Conservation (phyloP, 2,113 vertebrate species). For the Nansenia antarctica region DNA sequence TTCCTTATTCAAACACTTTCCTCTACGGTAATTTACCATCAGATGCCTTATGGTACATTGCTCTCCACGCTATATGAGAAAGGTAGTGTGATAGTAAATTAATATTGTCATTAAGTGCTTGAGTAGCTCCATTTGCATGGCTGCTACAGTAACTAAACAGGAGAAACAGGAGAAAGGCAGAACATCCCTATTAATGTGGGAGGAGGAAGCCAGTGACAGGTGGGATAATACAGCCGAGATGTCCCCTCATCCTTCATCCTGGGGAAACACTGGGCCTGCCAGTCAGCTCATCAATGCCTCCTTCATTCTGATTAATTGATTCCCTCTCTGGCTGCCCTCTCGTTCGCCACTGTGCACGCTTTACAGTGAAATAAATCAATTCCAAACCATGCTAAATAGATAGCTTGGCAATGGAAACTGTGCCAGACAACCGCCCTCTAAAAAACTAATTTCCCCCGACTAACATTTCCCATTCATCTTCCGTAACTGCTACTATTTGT, state of each 20-base stretch:
- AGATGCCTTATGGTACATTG: background rate
- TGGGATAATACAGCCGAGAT: conserved; percentile 23
- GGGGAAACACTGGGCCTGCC: conserved; percentile 23
- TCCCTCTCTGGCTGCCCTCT: background rate
- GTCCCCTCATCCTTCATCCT: conserved; percentile 27
- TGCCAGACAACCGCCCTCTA: conserved; percentile 1
- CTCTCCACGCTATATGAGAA: background rate
- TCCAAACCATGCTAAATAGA: conserved; percentile 11
- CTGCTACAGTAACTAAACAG: conserved; percentile 17
- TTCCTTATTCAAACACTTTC: too few species aligned
- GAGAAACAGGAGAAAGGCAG: conserved; percentile 38
- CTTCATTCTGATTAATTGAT: conserved; percentile 13
- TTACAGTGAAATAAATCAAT: conserved; percentile 15
- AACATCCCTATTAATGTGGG: conserved; percentile 38
- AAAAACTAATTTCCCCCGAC: conserved; percentile 15
- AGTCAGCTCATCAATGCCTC: conserved; percentile 17
- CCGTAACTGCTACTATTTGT: conserved; percentile 10
- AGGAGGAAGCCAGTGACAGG: conserved; percentile 25
- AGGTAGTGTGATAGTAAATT: conserved; percentile 32
- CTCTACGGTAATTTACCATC: background rate
- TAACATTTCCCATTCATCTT: conserved; percentile 31
- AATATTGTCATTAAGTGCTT: conserved; percentile 49
- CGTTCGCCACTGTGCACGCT: background rate
- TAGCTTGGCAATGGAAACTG: background rate
- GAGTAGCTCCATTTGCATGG: background rate